phyloP scores from a whole-genome alignment of 2,888 invertebrate genomes.

The Halocaridina rubra region DNA sequence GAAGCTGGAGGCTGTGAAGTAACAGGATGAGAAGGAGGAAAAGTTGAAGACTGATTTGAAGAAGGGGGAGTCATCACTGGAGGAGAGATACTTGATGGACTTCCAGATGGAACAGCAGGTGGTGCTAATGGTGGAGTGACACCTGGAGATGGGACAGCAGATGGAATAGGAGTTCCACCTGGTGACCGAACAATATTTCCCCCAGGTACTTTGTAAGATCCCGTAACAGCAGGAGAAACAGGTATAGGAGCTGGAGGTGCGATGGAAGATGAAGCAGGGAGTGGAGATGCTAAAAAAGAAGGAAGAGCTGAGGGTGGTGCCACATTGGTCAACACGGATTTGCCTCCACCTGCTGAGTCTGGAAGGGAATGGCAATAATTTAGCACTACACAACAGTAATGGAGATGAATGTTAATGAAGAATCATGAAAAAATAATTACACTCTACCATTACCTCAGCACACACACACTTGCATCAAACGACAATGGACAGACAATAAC shows the following conservation, averaged over 20 bases:
- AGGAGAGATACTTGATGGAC: background rate
- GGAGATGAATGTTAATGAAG: too few relatives aligned
- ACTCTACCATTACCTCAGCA: too few relatives aligned
- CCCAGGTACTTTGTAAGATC: background rate
- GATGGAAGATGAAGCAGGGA: background rate
- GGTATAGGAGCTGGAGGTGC: background rate
- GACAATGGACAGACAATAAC: too few relatives aligned
- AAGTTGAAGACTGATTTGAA: background rate
- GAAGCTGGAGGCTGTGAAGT: background rate
- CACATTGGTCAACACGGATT: conserved; percentile 75
- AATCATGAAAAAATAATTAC: too few relatives aligned
- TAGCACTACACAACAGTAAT: too few relatives aligned
- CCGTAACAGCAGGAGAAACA: background rate
- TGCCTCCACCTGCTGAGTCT: conserved; percentile 25
- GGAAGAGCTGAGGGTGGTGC: conserved; percentile 78
- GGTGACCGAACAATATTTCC: background rate
- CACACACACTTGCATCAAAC: too few relatives aligned
- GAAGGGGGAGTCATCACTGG: background rate
- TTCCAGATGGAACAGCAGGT: background rate
- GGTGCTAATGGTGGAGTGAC: background rate
- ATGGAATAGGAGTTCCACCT: background rate
- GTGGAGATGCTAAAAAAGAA: conserved; percentile 74
- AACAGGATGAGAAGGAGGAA: background rate
- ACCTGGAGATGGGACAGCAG: background rate
- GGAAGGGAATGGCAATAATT: too few relatives aligned